Evolutionary conservation across 1,140 invertebrate species (phyloP).

Genomic region (Leptestheria dahalacensis): DNA sequence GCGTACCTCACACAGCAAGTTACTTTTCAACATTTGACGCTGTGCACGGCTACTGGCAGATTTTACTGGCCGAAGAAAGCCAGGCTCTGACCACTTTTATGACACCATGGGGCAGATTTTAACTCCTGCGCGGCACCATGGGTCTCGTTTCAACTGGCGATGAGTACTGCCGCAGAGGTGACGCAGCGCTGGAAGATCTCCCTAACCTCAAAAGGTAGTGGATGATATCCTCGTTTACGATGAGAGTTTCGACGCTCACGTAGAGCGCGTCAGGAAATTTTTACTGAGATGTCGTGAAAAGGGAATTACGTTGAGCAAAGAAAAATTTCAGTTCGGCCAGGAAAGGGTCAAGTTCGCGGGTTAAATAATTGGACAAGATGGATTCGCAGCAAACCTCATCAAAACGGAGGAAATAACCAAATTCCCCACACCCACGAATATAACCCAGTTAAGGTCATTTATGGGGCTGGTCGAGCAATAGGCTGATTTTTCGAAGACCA

Average conservation of each 20-base stretch:
- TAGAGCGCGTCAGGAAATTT: constrained; percentile 17
- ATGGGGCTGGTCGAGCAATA: constrained; percentile 12
- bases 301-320: neutral
- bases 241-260: constrained; percentile 17
- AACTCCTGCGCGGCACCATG: constrained; percentile 28
- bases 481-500: neutral
- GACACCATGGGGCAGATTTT: constrained; percentile 28
- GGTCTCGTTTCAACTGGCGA: constrained; percentile 24
- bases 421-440: constrained; percentile 13
- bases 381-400: constrained; percentile 15
- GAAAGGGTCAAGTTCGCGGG: neutral
- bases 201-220: constrained; percentile 19
- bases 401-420: constrained; percentile 15
- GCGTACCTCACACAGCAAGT: neutral
- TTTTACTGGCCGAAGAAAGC: constrained; percentile 27
- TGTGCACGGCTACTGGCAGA: constrained; percentile 29
- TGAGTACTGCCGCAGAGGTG: constrained; percentile 1
- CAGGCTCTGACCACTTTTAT: constrained; percentile 30
- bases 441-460: constrained; percentile 7
- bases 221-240: constrained; percentile 25
- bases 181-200: constrained; percentile 12
- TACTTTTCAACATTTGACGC: constrained; percentile 27
- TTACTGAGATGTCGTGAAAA: constrained; percentile 14
- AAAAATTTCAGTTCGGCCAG: neutral
- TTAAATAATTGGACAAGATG: constrained; percentile 13